Conservation (phyloP, 2,113 vertebrate genomes). For the Coreoperca whiteheadi region DNA sequence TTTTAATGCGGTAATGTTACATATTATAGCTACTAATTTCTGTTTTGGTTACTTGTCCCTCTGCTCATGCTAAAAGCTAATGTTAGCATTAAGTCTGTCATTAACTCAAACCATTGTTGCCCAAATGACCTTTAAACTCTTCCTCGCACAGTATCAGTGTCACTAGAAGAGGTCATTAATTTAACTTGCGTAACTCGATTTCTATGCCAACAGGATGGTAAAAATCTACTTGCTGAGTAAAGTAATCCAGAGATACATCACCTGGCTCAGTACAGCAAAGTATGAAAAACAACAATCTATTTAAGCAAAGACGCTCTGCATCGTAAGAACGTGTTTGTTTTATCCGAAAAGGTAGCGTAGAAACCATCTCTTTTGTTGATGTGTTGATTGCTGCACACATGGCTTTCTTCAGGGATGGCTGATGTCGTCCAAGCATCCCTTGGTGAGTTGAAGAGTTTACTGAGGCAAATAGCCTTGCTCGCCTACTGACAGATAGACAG, state of each 20-base stretch:
- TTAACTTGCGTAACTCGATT: neutral
- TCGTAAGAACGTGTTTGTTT: neutral
- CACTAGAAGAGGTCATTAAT: neutral
- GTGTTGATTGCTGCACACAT: constrained; percentile 29
- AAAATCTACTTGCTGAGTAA: neutral
- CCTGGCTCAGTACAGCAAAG: neutral
- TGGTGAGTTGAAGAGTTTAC: constrained; percentile 80
- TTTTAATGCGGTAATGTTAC: too few species aligned
- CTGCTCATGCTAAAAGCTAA: neutral
- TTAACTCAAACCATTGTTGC: neutral
- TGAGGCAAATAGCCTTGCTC: constrained; percentile 44
- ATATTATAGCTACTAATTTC: too few species aligned
- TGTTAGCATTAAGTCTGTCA: neutral
- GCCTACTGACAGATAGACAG: constrained; percentile 68
- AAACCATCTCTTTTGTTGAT: neutral
- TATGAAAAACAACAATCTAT: neutral
- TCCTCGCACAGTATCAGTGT: neutral
- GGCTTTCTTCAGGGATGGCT: constrained; percentile 40
- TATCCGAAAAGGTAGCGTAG: neutral
- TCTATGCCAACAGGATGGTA: neutral
- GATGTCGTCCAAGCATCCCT: constrained; percentile 62
- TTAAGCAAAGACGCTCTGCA: neutral
- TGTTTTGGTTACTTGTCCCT: neutral
- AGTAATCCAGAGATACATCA: neutral
- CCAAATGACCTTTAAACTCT: neutral